Evolutionary conservation across 2,113 vertebrate species (phyloP).

Genomic region (Tor tambroides): DNA sequence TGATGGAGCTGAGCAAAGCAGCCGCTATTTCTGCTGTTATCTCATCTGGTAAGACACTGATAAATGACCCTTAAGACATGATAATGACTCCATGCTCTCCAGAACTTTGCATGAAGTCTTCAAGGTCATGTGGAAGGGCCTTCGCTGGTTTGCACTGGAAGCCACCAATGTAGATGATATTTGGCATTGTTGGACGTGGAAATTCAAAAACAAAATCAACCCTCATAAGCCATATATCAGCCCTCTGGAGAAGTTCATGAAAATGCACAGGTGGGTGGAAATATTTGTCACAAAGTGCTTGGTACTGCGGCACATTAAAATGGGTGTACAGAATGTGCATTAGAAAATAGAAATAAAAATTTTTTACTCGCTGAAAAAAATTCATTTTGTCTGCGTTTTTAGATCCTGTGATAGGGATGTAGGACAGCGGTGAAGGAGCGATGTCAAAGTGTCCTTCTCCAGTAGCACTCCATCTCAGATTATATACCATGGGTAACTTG

Average conservation of each 20-base stretch:
- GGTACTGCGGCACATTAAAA: constrained; percentile 11
- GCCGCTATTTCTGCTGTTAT: constrained; percentile 26
- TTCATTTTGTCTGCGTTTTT: constrained; percentile 19
- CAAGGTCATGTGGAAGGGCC: constrained; percentile 32
- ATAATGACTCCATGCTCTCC: constrained; percentile 35
- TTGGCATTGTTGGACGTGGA: constrained; percentile 44
- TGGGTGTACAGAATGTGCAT: neutral
- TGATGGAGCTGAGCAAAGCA: constrained; percentile 35
- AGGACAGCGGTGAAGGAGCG: constrained; percentile 12
- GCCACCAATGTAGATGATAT: constrained; percentile 30
- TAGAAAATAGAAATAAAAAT: neutral
- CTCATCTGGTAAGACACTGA: constrained; percentile 14
- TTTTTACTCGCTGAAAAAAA: constrained; percentile 21
- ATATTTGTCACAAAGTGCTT: constrained; percentile 40
- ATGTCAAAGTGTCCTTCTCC: constrained; percentile 31
- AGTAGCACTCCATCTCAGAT: constrained; percentile 25
- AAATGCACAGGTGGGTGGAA: neutral
- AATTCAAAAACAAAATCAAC: constrained; percentile 44
- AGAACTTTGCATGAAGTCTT: constrained; percentile 39
- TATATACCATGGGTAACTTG: constrained; percentile 38
- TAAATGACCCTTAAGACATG: constrained; percentile 32
- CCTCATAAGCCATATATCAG: constrained; percentile 41
- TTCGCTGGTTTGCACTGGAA: constrained; percentile 28
- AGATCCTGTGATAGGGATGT: constrained; percentile 24
- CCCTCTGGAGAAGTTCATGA: neutral